Base-by-base conservation (phyloP, 2,888 invertebrate species). In the Caprella mutica region DNA sequence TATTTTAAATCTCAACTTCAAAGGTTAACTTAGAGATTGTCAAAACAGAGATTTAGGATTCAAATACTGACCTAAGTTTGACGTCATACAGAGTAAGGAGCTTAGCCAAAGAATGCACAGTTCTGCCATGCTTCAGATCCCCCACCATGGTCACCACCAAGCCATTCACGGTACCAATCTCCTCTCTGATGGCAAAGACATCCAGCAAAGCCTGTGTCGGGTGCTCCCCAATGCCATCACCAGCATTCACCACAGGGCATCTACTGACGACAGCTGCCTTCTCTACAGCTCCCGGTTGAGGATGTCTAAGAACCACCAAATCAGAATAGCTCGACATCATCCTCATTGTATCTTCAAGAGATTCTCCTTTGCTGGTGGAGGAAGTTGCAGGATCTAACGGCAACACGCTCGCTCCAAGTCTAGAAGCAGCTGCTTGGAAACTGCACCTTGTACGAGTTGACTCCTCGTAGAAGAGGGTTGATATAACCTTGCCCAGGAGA, bases 171-270 rank as follows among this genome's bases (percentile, higher is more conserved):
- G 97, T 98, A 67, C 97, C 97, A 62, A 98, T 91, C 77, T 98
- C 97, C 75, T 98, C 94, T 65, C 97, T 80, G 68, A 99, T 98
- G 5, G 98, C 97, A 71, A 96, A 99, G 3, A 97, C 83, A 71
- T 99, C 98, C 9, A 99, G 77, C 14, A 99, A 76, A 0, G 98
- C 98, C 77, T 98, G 98, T 0, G 94, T 94, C 0, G 98, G 98
- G 74, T 96, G 94, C 72, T 96, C 94, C 0, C 94, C 94, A 1
- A 89, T 79, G 8, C 98, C 98, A 75, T 98, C 97, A 1, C 98
- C 98, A 12, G 94, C 98, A 76, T 98, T 98, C 52, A 98, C 83
- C n/a, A 98, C 75, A 0, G 96, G 93, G 70, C 88, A 92, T 1
- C 86, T 80, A 67, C 85, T 85, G 59, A 83, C 82, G 17, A 82